Conservation (phyloP, 2,113 vertebrate species). For the Nanorana parkeri region DNA sequence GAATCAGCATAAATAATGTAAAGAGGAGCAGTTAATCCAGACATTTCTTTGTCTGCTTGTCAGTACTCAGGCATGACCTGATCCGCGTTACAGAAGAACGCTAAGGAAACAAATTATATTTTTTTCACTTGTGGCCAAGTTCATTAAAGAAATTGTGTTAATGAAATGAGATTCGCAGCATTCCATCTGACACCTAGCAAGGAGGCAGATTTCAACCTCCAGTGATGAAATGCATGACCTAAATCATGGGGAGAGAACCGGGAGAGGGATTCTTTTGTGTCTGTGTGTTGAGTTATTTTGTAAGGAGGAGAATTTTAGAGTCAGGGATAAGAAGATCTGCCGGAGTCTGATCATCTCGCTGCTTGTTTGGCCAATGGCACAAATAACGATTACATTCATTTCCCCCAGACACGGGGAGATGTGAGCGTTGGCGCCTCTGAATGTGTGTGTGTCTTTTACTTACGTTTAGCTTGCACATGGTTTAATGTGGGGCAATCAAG, state of each 20-base stretch:
- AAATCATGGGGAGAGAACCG: neutral
- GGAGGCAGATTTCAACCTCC: constrained; percentile 28
- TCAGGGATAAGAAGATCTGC: constrained; percentile 22
- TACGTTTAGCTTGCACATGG: too few species aligned
- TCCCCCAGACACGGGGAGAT: neutral
- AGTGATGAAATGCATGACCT: constrained; percentile 27
- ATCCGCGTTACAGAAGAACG: constrained; percentile 19
- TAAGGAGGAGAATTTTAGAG: neutral
- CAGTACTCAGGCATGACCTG: neutral
- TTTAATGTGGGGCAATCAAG: too few species aligned
- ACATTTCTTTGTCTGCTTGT: neutral
- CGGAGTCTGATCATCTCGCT: constrained; percentile 13
- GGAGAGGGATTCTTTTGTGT: neutral
- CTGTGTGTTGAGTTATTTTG: constrained; percentile 2
- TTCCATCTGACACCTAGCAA: constrained; percentile 34
- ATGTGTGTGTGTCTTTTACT: too few species aligned
- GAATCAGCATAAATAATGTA: too few species aligned
- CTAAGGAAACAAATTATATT: constrained; percentile 13
- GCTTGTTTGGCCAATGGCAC: neutral
- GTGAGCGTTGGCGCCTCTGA: too few species aligned
- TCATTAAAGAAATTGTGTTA: constrained; percentile 45
- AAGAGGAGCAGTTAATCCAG: neutral
- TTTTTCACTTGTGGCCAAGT: constrained; percentile 40
- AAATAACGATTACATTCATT: neutral
- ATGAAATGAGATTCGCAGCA: constrained; percentile 17